These are phyloP conservation scores for Acromyrmex heyeri DNA, from an alignment of 1,140 invertebrate species.

Conservation along the genomic window DNA sequence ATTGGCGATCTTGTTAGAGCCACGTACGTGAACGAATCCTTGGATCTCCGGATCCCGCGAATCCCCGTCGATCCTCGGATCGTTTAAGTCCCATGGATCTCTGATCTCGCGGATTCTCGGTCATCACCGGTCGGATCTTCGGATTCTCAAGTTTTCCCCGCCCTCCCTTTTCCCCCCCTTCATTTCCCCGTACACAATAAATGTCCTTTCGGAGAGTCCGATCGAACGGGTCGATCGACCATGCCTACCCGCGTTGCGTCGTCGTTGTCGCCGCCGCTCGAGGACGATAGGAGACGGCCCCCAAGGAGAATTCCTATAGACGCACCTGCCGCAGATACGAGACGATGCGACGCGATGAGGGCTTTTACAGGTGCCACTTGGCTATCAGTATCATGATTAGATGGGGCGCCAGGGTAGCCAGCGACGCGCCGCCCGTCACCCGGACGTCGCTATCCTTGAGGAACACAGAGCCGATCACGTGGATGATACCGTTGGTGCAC, in stretches of 20 bases:
- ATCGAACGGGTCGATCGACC: slow-evolving; percentile 38
- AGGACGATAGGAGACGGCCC: slow-evolving; percentile 73
- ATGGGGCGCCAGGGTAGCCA: slow-evolving; percentile 79
- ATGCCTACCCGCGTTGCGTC: slow-evolving; percentile 27
- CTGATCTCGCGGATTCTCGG: slow-evolving; percentile 2
- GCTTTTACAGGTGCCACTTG: slow-evolving; percentile 85
- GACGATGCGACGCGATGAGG: slow-evolving; percentile 26
- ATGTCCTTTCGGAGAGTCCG: slow-evolving; percentile 15
- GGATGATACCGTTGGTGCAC: slow-evolving; percentile 97
- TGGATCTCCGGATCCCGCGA: not conserved
- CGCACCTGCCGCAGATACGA: slow-evolving; percentile 63
- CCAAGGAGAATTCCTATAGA: slow-evolving; percentile 73
- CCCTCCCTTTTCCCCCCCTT: not conserved
- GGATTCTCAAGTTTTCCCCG: not conserved
- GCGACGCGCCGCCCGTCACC: slow-evolving; percentile 88
- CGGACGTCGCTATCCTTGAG: slow-evolving; percentile 94
- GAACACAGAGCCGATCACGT: slow-evolving; percentile 95
- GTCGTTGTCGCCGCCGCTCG: slow-evolving; percentile 20
- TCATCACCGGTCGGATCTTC: not conserved
- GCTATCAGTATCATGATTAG: slow-evolving; percentile 84
- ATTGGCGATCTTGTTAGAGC: slow-evolving; percentile 1
- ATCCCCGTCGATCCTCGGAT: slow-evolving; percentile 43
- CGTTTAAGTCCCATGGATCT: not conserved
- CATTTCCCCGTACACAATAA: not conserved
- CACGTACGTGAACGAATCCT: slow-evolving; percentile 8